Evolutionary conservation across 2,113 vertebrate species (phyloP).

Genomic region (Thamnaconus septentrionalis): DNA sequence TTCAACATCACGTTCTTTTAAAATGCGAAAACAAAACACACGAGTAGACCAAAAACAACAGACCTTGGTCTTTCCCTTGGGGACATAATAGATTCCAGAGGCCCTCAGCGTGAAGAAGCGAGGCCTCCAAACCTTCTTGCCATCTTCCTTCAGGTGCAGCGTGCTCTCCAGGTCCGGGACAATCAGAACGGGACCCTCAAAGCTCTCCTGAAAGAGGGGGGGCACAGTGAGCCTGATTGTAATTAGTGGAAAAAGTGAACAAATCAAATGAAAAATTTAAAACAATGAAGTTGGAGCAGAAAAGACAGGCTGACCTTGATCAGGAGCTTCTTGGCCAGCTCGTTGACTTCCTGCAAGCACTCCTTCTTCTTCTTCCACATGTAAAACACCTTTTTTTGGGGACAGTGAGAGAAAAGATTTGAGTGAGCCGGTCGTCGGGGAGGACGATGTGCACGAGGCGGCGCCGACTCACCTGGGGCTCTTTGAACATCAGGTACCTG

Average conservation of each 20-base stretch:
- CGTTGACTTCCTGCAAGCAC: constrained; percentile 76
- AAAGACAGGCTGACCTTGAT: constrained; percentile 78
- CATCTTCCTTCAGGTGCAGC: constrained; percentile 88
- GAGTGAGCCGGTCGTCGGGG: not conserved
- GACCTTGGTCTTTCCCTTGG: constrained; percentile 93
- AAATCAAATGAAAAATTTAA: no score
- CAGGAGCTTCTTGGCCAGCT: constrained; percentile 78
- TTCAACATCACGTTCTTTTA: no score
- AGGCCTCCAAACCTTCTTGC: constrained; percentile 88
- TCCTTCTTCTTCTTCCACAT: constrained; percentile 81
- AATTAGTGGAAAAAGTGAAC: no score
- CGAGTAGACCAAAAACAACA: not conserved
- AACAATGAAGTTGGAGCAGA: no score
- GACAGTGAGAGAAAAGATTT: not conserved
- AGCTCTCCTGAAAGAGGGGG: constrained; percentile 81
- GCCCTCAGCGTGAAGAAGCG: constrained; percentile 88
- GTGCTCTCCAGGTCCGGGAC: constrained; percentile 86
- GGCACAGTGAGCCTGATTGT: no score
- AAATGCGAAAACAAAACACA: no score
- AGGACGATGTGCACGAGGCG: not conserved
- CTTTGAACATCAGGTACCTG: constrained; percentile 92
- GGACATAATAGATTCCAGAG: constrained; percentile 91
- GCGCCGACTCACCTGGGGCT: constrained; percentile 82
- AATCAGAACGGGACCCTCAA: constrained; percentile 83
- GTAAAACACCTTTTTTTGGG: constrained; percentile 81